Conservation (phyloP, 1,140 invertebrate genomes). For the Heliconius nattereri region DNA sequence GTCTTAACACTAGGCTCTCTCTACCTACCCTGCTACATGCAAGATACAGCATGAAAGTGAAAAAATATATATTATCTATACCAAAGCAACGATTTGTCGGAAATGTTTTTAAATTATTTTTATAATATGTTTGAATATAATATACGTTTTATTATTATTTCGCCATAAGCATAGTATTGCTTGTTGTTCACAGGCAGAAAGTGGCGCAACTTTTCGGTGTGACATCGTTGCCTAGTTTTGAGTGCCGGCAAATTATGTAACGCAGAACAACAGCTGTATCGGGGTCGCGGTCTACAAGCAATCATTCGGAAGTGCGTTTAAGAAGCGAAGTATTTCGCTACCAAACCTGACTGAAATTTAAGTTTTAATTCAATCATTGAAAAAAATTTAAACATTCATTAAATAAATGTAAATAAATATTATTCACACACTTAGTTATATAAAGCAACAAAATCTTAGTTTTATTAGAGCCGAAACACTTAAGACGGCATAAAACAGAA, state of each 20-base stretch:
- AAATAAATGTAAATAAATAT: no score
- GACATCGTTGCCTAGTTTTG: slow-evolving; percentile 80
- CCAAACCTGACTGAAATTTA: not conserved
- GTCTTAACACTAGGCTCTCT: no score
- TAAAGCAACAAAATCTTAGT: no score
- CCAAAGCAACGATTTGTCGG: no score
- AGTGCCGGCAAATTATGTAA: slow-evolving; percentile 77
- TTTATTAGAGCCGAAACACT: no score
- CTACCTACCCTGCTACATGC: no score
- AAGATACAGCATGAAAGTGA: no score
- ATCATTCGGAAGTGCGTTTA: slow-evolving; percentile 74
- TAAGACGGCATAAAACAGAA: not conserved
- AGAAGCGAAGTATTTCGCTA: slow-evolving; percentile 30
- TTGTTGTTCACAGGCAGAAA: slow-evolving; percentile 56
- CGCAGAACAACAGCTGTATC: slow-evolving; percentile 70
- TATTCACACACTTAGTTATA: no score
- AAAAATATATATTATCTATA: no score
- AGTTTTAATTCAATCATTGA: not conserved
- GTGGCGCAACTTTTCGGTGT: slow-evolving; percentile 78
- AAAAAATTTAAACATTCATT: not conserved
- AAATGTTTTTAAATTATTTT: not conserved
- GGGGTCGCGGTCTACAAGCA: slow-evolving; percentile 65
- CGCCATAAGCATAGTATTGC: slow-evolving; percentile 48
- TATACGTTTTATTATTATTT: slow-evolving; percentile 37
- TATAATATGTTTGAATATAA: not conserved